A percentile compares a stretch with the other conserved stretches of the same genome.
These are phyloP conservation scores for Bombus confusus DNA, from an alignment of 1,140 invertebrate genomes.

Conservation along the genomic window DNA sequence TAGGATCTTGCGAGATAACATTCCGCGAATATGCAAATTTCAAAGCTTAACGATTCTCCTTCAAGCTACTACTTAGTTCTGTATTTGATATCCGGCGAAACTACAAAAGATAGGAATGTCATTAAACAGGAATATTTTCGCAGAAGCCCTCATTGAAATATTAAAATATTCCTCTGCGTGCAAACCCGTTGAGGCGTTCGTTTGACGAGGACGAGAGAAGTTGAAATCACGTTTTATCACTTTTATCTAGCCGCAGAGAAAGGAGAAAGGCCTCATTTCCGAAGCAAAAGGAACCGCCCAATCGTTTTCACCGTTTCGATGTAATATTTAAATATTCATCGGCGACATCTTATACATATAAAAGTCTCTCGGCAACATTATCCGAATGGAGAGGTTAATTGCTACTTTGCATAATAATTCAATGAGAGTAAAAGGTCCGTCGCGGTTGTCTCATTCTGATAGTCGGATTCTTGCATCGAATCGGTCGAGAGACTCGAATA, in stretches of 20 bases:
- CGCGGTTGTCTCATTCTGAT: constrained; percentile 36
- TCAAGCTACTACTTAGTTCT: not conserved
- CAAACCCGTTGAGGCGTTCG: not conserved
- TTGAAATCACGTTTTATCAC: constrained; percentile 51
- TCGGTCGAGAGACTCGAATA: constrained; percentile 51
- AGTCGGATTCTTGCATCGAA: constrained; percentile 37
- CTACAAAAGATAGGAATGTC: not conserved
- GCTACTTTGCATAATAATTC: constrained; percentile 77
- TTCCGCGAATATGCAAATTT: not conserved
- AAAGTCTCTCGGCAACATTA: constrained; percentile 56
- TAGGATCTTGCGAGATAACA: too few relatives aligned
- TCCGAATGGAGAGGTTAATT: constrained; percentile 70
- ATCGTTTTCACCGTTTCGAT: constrained; percentile 27
- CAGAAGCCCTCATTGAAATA: constrained; percentile 34
- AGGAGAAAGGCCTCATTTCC: constrained; percentile 50
- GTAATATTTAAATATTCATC: constrained; percentile 73
- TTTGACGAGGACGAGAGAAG: constrained; percentile 28
- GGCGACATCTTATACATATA: constrained; percentile 67
- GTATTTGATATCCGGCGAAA: not conserved
- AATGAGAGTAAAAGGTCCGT: constrained; percentile 59
- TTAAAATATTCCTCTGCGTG: constrained; percentile 53
- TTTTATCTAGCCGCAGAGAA: not conserved
- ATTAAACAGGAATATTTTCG: constrained; percentile 12
- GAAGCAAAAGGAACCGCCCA: constrained; percentile 46
- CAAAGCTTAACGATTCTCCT: not conserved